Evolutionary conservation across 2,113 vertebrate genomes (phyloP).

Genomic region (Pelusios castaneus): DNA sequence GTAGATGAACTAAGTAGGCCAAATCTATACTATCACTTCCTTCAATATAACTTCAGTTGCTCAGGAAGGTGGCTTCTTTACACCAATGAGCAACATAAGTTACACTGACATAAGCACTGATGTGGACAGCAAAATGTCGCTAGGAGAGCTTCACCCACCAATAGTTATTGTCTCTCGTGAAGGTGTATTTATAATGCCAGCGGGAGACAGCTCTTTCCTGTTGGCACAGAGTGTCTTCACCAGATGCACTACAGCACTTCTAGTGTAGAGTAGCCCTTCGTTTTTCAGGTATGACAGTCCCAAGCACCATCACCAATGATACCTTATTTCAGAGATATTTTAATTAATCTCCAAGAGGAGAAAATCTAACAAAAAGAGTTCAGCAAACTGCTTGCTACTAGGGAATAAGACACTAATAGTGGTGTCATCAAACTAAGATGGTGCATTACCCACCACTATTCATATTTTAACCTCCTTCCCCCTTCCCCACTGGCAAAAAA

Average conservation of each 20-base stretch:
- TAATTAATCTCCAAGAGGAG: slow-evolving; percentile 44
- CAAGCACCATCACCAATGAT: not conserved
- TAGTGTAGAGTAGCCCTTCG: no score
- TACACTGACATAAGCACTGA: not conserved
- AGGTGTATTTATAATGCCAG: not conserved
- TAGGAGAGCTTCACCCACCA: not conserved
- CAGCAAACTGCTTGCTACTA: slow-evolving; percentile 10
- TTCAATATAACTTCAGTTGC: not conserved
- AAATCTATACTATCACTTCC: not conserved
- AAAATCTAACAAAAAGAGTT: slow-evolving; percentile 6
- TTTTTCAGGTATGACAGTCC: no score
- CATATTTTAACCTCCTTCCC: not conserved
- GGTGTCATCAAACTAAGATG: not conserved
- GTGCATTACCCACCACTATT: not conserved
- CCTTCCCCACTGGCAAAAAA: not conserved
- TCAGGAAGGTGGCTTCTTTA: no score
- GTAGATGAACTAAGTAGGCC: not conserved
- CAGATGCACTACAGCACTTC: not conserved
- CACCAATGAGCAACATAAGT: not conserved
- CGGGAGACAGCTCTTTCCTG: not conserved
- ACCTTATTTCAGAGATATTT: not conserved
- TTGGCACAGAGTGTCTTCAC: not conserved
- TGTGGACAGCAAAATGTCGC: not conserved
- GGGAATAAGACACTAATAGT: slow-evolving; percentile 23
- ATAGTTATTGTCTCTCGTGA: not conserved